These are phyloP conservation scores for Cepphus grylle DNA, from an alignment of 2,113 vertebrate species.

Conservation along the genomic window DNA sequence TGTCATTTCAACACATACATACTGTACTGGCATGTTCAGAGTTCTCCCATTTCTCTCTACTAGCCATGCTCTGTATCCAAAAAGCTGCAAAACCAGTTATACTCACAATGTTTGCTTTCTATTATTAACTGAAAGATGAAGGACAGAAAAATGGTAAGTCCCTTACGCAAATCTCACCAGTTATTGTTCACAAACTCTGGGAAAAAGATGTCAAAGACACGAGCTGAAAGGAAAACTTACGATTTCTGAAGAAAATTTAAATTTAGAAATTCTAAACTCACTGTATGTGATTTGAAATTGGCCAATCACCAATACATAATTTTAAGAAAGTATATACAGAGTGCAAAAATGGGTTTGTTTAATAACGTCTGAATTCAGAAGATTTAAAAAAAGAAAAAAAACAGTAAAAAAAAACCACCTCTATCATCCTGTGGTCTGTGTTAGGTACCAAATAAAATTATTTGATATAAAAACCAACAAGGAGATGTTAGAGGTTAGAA, in stretches of 20 bases:
- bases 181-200: neutral
- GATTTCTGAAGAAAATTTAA: neutral
- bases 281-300: neutral
- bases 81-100: neutral
- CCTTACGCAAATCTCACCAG: neutral
- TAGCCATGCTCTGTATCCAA: neutral
- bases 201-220: neutral
- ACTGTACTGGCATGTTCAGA: neutral
- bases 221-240: neutral
- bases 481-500: neutral
- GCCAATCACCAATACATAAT: neutral
- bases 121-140: neutral
- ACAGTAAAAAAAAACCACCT: rapidly evolving
- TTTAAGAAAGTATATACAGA: neutral
- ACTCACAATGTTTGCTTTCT: neutral
- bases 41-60: neutral
- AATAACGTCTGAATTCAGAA: neutral
- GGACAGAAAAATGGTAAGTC: neutral
- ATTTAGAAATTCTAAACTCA: neutral
- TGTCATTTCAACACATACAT: neutral
- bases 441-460: neutral
- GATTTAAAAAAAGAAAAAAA: neutral
- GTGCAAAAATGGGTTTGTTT: neutral
- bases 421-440: neutral
- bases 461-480: neutral